A percentile compares a stretch with the other conserved stretches of the same genome.
These are phyloP conservation scores for Meta bourneti DNA, from an alignment of 2,888 invertebrate genomes.

Conservation along the genomic window DNA sequence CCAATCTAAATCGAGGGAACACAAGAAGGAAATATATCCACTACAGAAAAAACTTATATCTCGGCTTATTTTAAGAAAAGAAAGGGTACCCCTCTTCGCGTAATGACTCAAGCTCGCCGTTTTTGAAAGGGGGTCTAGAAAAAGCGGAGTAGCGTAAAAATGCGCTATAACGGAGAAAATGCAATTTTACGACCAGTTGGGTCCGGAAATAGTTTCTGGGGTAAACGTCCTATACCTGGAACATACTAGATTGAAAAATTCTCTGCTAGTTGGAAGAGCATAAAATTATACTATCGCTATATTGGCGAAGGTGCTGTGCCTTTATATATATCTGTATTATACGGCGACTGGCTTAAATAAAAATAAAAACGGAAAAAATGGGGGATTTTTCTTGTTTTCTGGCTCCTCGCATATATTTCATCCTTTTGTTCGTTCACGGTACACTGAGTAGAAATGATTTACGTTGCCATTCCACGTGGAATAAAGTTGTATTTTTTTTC, in stretches of 20 bases:
- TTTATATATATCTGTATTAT: neutral
- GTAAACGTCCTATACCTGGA: conserved; percentile 59
- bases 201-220: conserved; percentile 69
- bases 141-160: conserved; percentile 26
- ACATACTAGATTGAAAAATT: conserved; percentile 72
- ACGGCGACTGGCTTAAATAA: neutral
- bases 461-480: conserved; percentile 75
- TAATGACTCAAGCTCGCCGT: conserved; percentile 70
- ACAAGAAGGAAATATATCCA: conserved; percentile 29
- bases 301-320: conserved; percentile 19
- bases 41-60: conserved; percentile 1
- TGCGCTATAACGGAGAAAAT: conserved; percentile 74
- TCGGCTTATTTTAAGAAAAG: conserved; percentile 67
- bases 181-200: conserved; percentile 75
- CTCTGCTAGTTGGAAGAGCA: conserved; percentile 75
- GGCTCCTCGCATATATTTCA: conserved; percentile 52
- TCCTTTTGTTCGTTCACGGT: conserved; percentile 72
- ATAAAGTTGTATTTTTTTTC: conserved; percentile 68
- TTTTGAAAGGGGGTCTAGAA: neutral
- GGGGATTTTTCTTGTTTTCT: neutral
- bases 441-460: conserved; percentile 71
- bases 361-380: neutral
- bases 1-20: conserved; percentile 21
- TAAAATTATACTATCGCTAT: conserved; percentile 73
- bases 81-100: neutral